phyloP scores from a whole-genome alignment of 2,797 vertebrate genomes.

The Semotilus atromaculatus region DNA sequence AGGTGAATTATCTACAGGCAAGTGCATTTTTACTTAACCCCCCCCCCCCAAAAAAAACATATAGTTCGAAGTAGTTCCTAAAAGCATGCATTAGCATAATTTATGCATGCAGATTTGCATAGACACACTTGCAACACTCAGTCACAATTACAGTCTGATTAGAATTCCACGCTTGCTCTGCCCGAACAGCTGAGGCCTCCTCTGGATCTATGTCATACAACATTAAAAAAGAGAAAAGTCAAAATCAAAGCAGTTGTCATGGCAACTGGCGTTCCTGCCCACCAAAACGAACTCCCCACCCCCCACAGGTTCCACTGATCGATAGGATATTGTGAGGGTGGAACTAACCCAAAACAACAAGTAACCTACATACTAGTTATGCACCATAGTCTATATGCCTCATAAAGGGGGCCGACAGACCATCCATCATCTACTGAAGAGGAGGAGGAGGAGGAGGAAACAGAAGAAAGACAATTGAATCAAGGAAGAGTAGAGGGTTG shows the following conservation, averaged over 20 bases:
- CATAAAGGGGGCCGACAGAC: conserved; percentile 38
- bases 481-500: conserved; percentile 16
- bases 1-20: too few relatives aligned
- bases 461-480: conserved; percentile 24
- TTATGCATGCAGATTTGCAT: conserved; percentile 34
- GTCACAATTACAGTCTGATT: background rate
- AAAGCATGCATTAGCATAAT: background rate
- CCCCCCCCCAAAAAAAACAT: too few relatives aligned
- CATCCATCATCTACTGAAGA: conserved; percentile 21
- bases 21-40: too few relatives aligned
- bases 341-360: conserved; percentile 61
- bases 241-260: conserved; percentile 78
- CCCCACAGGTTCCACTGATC: conserved; percentile 81
- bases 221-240: conserved; percentile 60
- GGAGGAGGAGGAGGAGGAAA: conserved; percentile 27
- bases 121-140: background rate
- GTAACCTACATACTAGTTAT: conserved; percentile 76
- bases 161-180: conserved; percentile 1
- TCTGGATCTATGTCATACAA: conserved; percentile 61
- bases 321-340: conserved; percentile 69
- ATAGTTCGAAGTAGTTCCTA: background rate
- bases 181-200: conserved; percentile 37
- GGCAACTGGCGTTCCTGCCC: conserved; percentile 74
- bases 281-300: conserved; percentile 29
- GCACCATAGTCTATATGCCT: conserved; percentile 60